Evolutionary conservation across 2,797 vertebrate species (phyloP), one percentile per base, ranked within the genome.

Genomic region (Alauda arvensis): DNA sequence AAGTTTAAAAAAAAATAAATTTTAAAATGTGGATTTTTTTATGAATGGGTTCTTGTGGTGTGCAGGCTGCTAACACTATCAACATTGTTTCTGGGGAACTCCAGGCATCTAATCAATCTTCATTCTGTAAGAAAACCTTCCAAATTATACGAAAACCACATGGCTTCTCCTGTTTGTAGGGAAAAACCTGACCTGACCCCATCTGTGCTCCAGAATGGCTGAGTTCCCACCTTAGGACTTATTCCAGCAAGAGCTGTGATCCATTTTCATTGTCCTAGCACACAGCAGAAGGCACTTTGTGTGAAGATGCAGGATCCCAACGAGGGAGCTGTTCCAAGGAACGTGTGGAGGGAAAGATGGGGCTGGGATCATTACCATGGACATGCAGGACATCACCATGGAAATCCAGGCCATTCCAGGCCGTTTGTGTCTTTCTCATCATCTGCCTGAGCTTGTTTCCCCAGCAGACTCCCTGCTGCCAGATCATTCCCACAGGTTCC

Each of bases 81-180:
- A 95, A 88, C 91, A 94, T 94, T 94, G 94, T 94, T 95, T 87
- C 93, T 94, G 87, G 92, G 91, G 91, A 95, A 91, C 94, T 92
- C 86, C 87, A 94, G 92, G 91, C 92, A 93, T 94, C 92, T 94
- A 94, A 95, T 95, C 94, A 95, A 95, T 94, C 93, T 94, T 94
- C 92, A 94, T 91, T 94, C 91, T 83, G 85, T 63, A 94, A 78
- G 79, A 92, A 94, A 94, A 91, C 0, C 87, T 94, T 95, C 94
- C 88, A 91, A 85, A 93, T 92, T 95, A 93, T 92, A 94, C 74
- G 17, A 94, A 94, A 94, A 93, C 91, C 93, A 94, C 93, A 94
- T 95, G 93, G 93, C 79, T 94, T 94, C 93, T 94, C 84, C 89
- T 85, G 78, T 87, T 94, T 83, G 79, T 86, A 90, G 89, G 92